Percentiles rank a stretch among this genome's conserved stretches.
Conservation (phyloP, 2,888 invertebrate species). For the Dryadula phaetusa region DNA sequence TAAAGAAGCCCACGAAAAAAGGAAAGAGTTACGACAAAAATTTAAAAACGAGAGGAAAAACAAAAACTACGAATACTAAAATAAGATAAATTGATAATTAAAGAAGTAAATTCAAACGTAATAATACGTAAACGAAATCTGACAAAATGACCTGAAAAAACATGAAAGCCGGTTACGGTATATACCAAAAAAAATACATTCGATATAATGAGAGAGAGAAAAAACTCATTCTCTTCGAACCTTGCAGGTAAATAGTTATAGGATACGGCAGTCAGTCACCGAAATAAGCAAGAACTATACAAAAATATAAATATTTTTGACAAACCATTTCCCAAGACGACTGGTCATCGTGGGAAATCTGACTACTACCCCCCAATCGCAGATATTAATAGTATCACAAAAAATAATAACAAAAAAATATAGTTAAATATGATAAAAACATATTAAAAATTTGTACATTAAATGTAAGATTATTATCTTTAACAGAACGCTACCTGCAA, state of each 20-base stretch:
- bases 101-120: constrained; percentile 22
- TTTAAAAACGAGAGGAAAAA: constrained; percentile 31
- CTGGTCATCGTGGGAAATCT: constrained; percentile 42
- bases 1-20: constrained; percentile 4
- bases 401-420: not conserved
- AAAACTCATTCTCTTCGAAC: constrained; percentile 22
- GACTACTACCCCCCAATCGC: constrained; percentile 40
- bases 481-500: not conserved
- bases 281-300: constrained; percentile 19
- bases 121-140: constrained; percentile 31
- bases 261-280: constrained; percentile 33
- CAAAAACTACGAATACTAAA: constrained; percentile 28
- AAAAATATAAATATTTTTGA: constrained; percentile 8
- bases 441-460: constrained; percentile 11
- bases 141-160: constrained; percentile 29
- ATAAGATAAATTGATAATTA: constrained; percentile 32
- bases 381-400: not conserved
- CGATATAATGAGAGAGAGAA: constrained; percentile 33
- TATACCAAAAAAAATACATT: constrained; percentile 30
- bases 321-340: constrained; percentile 37
- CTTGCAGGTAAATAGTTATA: constrained; percentile 22
- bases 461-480: not conserved
- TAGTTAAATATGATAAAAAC: constrained; percentile 5
- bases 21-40: not conserved
- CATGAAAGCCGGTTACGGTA: constrained; percentile 21